phyloP scores from a whole-genome alignment of 2,797 vertebrate genomes.

The Arrhamphus sclerolepis region DNA sequence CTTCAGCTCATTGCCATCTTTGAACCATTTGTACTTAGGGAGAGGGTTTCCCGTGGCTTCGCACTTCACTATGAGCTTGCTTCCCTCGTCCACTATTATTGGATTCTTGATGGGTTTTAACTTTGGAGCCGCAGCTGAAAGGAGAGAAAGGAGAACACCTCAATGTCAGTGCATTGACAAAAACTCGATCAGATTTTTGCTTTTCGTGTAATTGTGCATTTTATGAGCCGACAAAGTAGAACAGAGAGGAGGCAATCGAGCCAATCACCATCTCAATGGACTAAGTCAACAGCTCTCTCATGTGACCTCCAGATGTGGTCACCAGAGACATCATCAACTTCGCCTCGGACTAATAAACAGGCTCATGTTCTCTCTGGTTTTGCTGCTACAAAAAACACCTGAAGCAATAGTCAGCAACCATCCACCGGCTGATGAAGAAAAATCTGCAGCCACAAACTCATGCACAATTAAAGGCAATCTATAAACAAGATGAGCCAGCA shows the following conservation, averaged over 20 bases:
- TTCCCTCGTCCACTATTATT: conserved; percentile 86
- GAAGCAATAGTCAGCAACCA: conserved; percentile 53
- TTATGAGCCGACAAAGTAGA: conserved; percentile 32
- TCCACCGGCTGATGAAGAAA: conserved; percentile 28
- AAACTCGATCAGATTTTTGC: conserved; percentile 25
- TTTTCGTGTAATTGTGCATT: conserved; percentile 30
- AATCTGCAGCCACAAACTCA: conserved; percentile 25
- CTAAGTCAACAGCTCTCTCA: conserved; percentile 61
- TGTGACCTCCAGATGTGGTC: conserved; percentile 78
- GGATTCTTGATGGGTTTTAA: conserved; percentile 92
- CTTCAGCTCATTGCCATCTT: conserved; percentile 93
- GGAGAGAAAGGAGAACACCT: conserved; percentile 28
- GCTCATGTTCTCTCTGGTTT: conserved; percentile 42
- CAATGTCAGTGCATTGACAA: conserved; percentile 25
- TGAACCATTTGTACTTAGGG: conserved; percentile 94
- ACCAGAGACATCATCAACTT: conserved; percentile 69
- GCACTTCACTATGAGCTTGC: conserved; percentile 90
- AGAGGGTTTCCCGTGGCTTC: conserved; percentile 90
- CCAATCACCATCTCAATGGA: conserved; percentile 43
- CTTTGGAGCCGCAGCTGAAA: conserved; percentile 86
- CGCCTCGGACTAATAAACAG: conserved; percentile 63
- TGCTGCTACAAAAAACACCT: conserved; percentile 54
- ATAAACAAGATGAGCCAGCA: conserved; percentile 24
- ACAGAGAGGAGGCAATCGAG: conserved; percentile 14
- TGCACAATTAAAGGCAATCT: conserved; percentile 14